Percentiles rank a stretch among this genome's conserved stretches.
Conservation (phyloP, 2,888 invertebrate species). For the Athalia circularis region DNA sequence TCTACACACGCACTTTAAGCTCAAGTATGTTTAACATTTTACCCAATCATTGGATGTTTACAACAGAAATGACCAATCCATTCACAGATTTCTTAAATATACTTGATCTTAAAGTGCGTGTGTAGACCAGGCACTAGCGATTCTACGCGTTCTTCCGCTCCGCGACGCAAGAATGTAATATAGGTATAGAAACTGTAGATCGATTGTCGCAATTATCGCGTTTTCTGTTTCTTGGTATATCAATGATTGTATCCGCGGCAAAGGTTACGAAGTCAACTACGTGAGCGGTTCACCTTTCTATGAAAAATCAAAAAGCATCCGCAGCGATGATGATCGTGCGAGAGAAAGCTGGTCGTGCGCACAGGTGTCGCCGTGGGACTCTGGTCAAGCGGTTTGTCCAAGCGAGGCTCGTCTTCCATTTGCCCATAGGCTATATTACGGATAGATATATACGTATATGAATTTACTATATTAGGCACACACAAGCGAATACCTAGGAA, state of each 20-base stretch:
- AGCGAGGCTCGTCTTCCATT: slow-evolving; percentile 39
- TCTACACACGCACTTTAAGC: too few species aligned
- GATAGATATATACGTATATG: slow-evolving; percentile 2
- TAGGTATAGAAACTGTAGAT: too few species aligned
- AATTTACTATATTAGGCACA: neutral
- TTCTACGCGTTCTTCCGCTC: too few species aligned
- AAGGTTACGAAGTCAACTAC: neutral
- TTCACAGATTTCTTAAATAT: too few species aligned
- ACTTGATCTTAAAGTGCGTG: too few species aligned
- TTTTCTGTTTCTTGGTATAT: too few species aligned
- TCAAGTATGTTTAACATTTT: too few species aligned
- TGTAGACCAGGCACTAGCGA: too few species aligned
- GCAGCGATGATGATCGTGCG: slow-evolving; percentile 19
- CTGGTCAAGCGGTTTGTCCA: slow-evolving; percentile 41
- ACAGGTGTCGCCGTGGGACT: slow-evolving; percentile 42
- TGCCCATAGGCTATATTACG: slow-evolving; percentile 5
- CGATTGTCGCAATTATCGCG: too few species aligned
- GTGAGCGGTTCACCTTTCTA: slow-evolving; percentile 37
- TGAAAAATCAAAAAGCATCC: slow-evolving; percentile 42
- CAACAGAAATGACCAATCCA: too few species aligned
- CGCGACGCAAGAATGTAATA: too few species aligned
- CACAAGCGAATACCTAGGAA: neutral
- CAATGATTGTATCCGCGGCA: neutral
- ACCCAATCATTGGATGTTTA: too few species aligned
- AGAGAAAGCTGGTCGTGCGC: slow-evolving; percentile 46